Evolutionary conservation across 2,888 invertebrate genomes (phyloP), one percentile per base, ranked within the genome.

Genomic region (Bombylius major): DNA sequence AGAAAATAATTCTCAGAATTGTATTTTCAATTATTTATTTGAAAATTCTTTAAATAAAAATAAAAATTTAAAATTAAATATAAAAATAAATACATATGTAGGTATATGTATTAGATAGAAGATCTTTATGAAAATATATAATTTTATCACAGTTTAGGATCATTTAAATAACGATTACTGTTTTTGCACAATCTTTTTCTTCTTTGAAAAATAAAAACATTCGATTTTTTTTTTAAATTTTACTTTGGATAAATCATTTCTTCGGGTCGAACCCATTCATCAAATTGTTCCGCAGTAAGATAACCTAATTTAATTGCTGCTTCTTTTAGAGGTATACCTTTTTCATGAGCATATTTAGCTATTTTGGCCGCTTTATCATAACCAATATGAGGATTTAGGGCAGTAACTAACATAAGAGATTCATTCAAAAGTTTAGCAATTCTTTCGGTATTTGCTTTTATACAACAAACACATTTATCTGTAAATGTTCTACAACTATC

Each of bases 401-500:
- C 96, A 1, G 98, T 98, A 59, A 98, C 98, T 69, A 98, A 77
- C 98, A 99, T 98, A 59, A 98, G 81, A 7, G 95, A 96, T 70
- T 97, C 93, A 62, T 86, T 83, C 79, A 97, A 82, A 55, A 95
- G 83, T 75, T 89, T 86, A 12, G 79, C 75, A 66, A 98, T 95
- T 57, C 82, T 78, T 0, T 82, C 84, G 50, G 75, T 77, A 71
- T 92, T 91, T 0, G 91, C 84, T 62, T 79, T 73, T 66, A 93
- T 91, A 60, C 91, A 90, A 36, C 76, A 76, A 0, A 94, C 90
- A 69, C 96, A 96, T 73, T 93, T 87, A 65, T 85, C 84, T 53
- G 89, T 86, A 75, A 97, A 96, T 1, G 91, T 85, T 50, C 82
- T 79, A 58, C 83, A 82, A 5, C 87, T 84, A 70, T 97, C 95